phyloP scores from a whole-genome alignment of 2,797 vertebrate genomes.

The Decapterus maruadsi region DNA sequence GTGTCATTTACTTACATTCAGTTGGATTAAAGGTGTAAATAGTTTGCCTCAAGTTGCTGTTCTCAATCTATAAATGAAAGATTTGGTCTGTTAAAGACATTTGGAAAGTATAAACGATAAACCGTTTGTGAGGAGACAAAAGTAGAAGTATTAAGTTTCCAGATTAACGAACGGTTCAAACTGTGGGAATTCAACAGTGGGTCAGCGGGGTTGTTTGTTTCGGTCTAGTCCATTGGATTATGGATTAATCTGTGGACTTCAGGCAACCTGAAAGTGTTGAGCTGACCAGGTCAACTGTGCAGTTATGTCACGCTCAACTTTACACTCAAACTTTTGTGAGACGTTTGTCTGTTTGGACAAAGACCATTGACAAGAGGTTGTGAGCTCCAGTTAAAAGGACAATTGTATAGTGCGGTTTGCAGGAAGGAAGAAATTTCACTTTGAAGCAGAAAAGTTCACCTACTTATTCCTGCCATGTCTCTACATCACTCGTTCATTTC shows the following conservation, averaged over 20 bases:
- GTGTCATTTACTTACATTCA: neutral
- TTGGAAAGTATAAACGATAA: too few relatives aligned
- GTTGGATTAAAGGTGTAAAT: neutral
- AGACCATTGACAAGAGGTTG: slow-evolving; percentile 49
- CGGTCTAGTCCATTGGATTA: slow-evolving; percentile 49
- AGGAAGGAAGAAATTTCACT: neutral
- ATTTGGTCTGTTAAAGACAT: neutral
- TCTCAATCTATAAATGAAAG: neutral
- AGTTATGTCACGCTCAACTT: slow-evolving; percentile 43
- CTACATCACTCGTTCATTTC: neutral
- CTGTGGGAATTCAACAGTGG: slow-evolving; percentile 41
- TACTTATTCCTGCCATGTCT: neutral
- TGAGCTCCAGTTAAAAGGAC: slow-evolving; percentile 50
- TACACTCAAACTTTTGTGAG: slow-evolving; percentile 40
- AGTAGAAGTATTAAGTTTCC: neutral
- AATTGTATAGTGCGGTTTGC: neutral
- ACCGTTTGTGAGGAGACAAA: neutral
- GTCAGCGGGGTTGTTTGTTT: slow-evolving; percentile 54
- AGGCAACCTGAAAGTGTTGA: slow-evolving; percentile 47
- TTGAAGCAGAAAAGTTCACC: too few relatives aligned
- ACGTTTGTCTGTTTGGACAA: slow-evolving; percentile 52
- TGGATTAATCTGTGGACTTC: slow-evolving; percentile 53
- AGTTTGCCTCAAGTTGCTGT: slow-evolving; percentile 16
- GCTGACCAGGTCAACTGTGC: slow-evolving; percentile 32
- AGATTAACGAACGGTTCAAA: slow-evolving; percentile 31